These are phyloP conservation scores for Epinotia brunnichana DNA, from an alignment of 2,888 invertebrate species.

Conservation along the genomic window DNA sequence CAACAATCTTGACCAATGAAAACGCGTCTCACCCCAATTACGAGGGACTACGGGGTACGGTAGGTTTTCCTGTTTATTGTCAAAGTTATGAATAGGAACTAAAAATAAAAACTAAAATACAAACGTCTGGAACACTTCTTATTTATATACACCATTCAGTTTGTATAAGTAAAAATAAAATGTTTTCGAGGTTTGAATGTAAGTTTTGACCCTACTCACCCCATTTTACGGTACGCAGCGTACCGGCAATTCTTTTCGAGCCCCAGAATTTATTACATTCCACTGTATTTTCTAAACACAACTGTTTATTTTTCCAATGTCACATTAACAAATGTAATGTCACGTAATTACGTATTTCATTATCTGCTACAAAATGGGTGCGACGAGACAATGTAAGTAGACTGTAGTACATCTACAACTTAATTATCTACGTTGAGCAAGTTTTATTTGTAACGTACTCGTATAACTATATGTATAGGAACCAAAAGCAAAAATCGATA, in stretches of 20 bases:
- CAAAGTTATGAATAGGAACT: too few species aligned
- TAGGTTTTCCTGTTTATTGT: too few species aligned
- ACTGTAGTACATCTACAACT: constrained; percentile 64
- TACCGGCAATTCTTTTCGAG: constrained; percentile 8
- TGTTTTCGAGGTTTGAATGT: too few species aligned
- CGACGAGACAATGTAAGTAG: constrained; percentile 82
- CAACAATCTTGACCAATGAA: too few species aligned
- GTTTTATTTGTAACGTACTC: constrained; percentile 59
- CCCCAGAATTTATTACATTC: constrained; percentile 19
- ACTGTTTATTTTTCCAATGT: constrained; percentile 36
- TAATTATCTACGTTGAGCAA: constrained; percentile 65
- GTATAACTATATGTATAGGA: constrained; percentile 56
- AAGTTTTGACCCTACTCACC: too few species aligned
- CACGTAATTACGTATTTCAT: constrained; percentile 63
- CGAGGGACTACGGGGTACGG: too few species aligned
- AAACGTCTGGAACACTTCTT: too few species aligned
- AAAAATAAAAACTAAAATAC: too few species aligned
- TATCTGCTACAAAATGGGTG: constrained; percentile 75
- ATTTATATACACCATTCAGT: too few species aligned
- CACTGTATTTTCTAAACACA: constrained; percentile 37
- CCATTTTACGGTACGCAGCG: too few species aligned
- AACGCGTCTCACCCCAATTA: too few species aligned
- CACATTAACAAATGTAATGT: constrained; percentile 39
- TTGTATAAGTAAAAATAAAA: too few species aligned
- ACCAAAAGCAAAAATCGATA: constrained; percentile 61